Conservation (phyloP, 64 coral and sea anemone genomes). For the Montipora efflorescens region DNA sequence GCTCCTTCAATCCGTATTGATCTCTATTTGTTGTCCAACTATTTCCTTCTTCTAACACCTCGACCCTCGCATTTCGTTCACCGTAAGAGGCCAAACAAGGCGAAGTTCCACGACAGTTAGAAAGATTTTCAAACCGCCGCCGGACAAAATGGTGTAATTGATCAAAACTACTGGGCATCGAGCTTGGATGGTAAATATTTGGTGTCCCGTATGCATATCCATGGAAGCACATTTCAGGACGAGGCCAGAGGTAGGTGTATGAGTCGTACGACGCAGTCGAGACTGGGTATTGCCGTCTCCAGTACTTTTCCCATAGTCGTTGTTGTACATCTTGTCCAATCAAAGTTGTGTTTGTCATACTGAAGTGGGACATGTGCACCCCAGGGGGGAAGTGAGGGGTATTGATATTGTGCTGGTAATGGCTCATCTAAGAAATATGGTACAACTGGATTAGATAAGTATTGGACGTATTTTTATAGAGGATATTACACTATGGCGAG, state of each 20-base stretch:
- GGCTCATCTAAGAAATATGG: background rate
- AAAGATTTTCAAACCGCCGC: background rate
- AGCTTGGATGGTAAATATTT: background rate
- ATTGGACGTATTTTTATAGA: too few relatives aligned
- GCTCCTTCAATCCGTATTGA: background rate
- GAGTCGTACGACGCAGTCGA: background rate
- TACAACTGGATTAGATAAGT: background rate
- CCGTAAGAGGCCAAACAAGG: background rate
- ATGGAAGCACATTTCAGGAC: background rate
- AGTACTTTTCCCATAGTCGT: slow-evolving; percentile 41
- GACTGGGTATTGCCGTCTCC: background rate
- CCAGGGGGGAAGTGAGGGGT: slow-evolving; percentile 13
- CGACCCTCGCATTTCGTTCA: background rate
- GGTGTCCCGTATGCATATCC: background rate
- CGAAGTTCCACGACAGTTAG: background rate
- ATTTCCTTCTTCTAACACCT: background rate
- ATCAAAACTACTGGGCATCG: background rate
- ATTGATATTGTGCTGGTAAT: slow-evolving; percentile 42
- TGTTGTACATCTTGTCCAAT: slow-evolving; percentile 47
- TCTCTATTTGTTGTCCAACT: background rate
- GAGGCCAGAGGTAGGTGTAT: background rate
- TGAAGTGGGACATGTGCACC: slow-evolving; percentile 17
- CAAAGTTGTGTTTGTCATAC: slow-evolving; percentile 41
- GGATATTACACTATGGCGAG: too few relatives aligned
- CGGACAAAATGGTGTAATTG: background rate